Evolutionary conservation across 2,888 invertebrate species (phyloP).

Genomic region (Coenonympha glycerion): DNA sequence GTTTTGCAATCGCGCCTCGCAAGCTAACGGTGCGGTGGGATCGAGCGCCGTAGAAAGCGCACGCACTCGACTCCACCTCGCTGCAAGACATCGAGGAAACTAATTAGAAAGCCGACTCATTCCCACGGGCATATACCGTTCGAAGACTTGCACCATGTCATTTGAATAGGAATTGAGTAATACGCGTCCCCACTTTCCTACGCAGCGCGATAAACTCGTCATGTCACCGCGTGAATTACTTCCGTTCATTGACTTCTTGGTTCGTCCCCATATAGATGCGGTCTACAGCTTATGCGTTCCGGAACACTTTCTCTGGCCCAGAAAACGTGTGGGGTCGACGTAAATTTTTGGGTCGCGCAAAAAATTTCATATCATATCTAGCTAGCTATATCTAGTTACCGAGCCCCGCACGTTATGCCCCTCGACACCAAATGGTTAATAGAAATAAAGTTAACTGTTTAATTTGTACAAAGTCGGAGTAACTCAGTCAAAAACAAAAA

Average conservation of each 20-base stretch:
- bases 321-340: constrained; percentile 36
- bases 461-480: too few relatives aligned
- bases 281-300: constrained; percentile 50
- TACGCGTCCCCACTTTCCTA: constrained; percentile 62
- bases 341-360: constrained; percentile 23
- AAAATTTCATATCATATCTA: constrained; percentile 28
- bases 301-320: constrained; percentile 57
- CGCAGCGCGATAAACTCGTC: constrained; percentile 64
- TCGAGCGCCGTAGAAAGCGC: constrained; percentile 64
- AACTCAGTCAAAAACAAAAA: too few relatives aligned
- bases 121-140: constrained; percentile 16
- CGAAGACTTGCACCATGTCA: constrained; percentile 22
- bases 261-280: constrained; percentile 69
- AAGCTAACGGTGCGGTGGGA: constrained; percentile 29
- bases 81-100: constrained; percentile 1
- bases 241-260: constrained; percentile 76
- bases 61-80: constrained; percentile 22
- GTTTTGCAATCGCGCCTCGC: constrained; percentile 68
- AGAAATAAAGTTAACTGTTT: neutral
- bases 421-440: neutral
- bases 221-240: constrained; percentile 73
- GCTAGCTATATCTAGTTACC: constrained; percentile 38
- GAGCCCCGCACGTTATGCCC: neutral
- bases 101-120: constrained; percentile 16
- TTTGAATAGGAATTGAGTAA: constrained; percentile 53